Evolutionary conservation across 1,140 invertebrate genomes (phyloP), one percentile per base, ranked within the genome.

Genomic region (Caligus rogercresseyi): DNA sequence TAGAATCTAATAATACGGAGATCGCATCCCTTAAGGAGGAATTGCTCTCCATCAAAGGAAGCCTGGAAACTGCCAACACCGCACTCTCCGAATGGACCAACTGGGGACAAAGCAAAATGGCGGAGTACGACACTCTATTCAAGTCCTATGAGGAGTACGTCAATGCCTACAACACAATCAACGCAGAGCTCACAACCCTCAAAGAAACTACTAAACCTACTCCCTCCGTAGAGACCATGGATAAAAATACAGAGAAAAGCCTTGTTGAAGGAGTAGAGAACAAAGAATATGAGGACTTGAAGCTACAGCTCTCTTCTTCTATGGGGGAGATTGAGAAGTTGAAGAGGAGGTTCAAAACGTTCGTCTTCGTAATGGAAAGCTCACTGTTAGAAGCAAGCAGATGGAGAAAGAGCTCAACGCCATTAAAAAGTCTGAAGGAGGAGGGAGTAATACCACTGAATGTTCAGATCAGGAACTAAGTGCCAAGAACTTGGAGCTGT

Each of bases 141-240:
- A 16, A 61, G 18, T 16, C 58, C 11, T 61, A 61, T 43, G 25
- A 61, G 7, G 11, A 52, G 24, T 61, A 61, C 52, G 58, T 61
- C 3, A 43, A 55, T 13, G 25, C 58, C 7, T 61, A 61, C 21
- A 61, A 61, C 23, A 55, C 25, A 4, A 51, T 61, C n/a, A 25
- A 16, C 21, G 11, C 25, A 13, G 58, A 61, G 31, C 19, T 16
- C 7, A 13, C 19, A 51, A 20, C n/a, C 4, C 21, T 61, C 16
- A 61, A 61, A 51, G 31, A 43, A n/a, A n/a, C 31, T 43, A n/a
- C 31, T 7, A 43, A 43, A 7, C 7, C 31, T 43, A 43, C 31
- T n/a, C 31, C 15, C 19, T n/a, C 14, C 16, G 15, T 19, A 11
- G 21, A n/a, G 21, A 54, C 16, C 15, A 21, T 7, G 11, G 20